phyloP scores from a whole-genome alignment of 2,888 invertebrate species.

The Boloria selene region DNA sequence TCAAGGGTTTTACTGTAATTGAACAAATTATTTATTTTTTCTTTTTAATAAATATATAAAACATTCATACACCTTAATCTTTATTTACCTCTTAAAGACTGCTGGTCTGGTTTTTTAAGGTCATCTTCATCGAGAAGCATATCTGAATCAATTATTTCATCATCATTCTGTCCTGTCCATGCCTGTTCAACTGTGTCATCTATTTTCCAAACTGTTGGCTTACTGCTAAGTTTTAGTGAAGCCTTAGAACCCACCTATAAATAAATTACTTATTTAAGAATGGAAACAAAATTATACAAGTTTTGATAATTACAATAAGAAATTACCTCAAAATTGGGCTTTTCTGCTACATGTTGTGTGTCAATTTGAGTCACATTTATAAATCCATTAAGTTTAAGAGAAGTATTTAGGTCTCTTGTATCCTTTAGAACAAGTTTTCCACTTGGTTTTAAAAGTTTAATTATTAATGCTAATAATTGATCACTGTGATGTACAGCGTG shows the following conservation, averaged over 20 bases:
- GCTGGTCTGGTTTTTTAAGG: slow-evolving; percentile 92
- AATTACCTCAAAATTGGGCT: slow-evolving; percentile 87
- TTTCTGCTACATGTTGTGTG: slow-evolving; percentile 75
- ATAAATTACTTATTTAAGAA: not conserved
- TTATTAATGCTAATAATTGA: slow-evolving; percentile 77
- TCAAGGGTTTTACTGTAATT: too few relatives aligned
- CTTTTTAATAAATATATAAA: slow-evolving; percentile 18
- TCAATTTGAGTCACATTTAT: slow-evolving; percentile 62
- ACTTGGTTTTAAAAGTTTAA: slow-evolving; percentile 84
- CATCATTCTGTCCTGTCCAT: slow-evolving; percentile 83
- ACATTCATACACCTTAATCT: slow-evolving; percentile 24
- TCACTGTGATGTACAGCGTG: slow-evolving; percentile 67
- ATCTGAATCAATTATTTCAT: slow-evolving; percentile 92
- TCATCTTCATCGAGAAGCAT: slow-evolving; percentile 95
- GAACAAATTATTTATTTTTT: too few relatives aligned
- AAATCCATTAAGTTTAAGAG: slow-evolving; percentile 86
- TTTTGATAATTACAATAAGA: not conserved
- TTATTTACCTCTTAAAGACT: slow-evolving; percentile 88
- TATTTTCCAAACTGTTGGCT: slow-evolving; percentile 86
- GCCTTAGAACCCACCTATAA: slow-evolving; percentile 75
- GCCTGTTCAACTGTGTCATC: slow-evolving; percentile 84
- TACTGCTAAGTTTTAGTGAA: slow-evolving; percentile 60
- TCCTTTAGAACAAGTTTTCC: slow-evolving; percentile 83
- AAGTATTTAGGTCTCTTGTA: slow-evolving; percentile 66
- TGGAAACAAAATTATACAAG: not conserved